Evolutionary conservation across 2,113 vertebrate species (phyloP).

Genomic region (Brachyistius frenatus): DNA sequence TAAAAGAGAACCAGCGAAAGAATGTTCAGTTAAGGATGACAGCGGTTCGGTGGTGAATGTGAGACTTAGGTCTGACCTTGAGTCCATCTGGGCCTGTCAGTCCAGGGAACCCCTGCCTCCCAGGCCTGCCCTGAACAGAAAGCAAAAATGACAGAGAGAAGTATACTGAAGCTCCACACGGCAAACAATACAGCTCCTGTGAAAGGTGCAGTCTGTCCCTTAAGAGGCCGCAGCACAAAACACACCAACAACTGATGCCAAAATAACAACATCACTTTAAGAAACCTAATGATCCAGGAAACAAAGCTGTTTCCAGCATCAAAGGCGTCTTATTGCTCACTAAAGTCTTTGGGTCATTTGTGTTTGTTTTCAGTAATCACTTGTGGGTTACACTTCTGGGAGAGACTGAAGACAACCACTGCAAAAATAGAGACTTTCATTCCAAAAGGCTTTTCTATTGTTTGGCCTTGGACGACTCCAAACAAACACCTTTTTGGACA

Average conservation of each 20-base stretch:
- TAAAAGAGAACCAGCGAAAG: slow-evolving; percentile 42
- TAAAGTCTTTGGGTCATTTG: slow-evolving; percentile 48
- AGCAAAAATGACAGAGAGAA: slow-evolving; percentile 74
- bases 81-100: slow-evolving; percentile 89
- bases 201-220: slow-evolving; percentile 23
- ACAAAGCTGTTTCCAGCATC: slow-evolving; percentile 52
- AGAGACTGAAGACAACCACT: slow-evolving; percentile 34
- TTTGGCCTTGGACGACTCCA: slow-evolving; percentile 44
- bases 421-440: slow-evolving; percentile 29
- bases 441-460: slow-evolving; percentile 34
- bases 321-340: slow-evolving; percentile 42
- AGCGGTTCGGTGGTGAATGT: slow-evolving; percentile 16
- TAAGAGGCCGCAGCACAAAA: slow-evolving; percentile 22
- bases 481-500: background rate
- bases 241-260: slow-evolving; percentile 28
- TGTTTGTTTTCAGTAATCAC: slow-evolving; percentile 52
- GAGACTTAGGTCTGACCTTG: slow-evolving; percentile 87
- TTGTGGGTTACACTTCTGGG: slow-evolving; percentile 50
- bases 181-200: slow-evolving; percentile 20
- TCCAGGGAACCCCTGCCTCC: slow-evolving; percentile 92
- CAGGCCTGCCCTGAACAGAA: slow-evolving; percentile 92
- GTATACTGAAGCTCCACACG: slow-evolving; percentile 40
- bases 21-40: slow-evolving; percentile 58
- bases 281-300: slow-evolving; percentile 54
- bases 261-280: slow-evolving; percentile 44